These are phyloP conservation scores for Taenioides sp. DNA, from an alignment of 2,797 vertebrate species.

Conservation along the genomic window DNA sequence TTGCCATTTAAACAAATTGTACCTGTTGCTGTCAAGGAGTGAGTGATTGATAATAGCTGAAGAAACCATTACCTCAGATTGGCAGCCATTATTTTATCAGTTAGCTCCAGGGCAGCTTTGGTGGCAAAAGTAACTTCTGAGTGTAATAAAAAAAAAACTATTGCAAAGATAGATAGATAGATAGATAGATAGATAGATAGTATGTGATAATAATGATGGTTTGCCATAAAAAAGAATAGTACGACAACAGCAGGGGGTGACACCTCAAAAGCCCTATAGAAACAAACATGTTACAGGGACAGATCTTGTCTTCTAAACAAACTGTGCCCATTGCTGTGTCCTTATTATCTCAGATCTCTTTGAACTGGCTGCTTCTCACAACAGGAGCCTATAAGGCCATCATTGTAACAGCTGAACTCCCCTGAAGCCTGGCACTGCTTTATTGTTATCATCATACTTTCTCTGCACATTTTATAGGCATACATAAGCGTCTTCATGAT, in stretches of 20 bases:
- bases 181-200: too few species aligned
- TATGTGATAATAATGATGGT: neutral
- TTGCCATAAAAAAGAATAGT: neutral
- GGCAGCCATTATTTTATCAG: too few species aligned
- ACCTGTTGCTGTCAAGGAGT: neutral
- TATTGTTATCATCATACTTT: neutral
- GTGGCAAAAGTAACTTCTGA: too few species aligned
- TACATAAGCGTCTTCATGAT: neutral
- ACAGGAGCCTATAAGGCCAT: neutral
- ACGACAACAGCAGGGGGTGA: neutral
- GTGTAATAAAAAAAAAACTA: too few species aligned
- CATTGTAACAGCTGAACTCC: constrained; percentile 7
- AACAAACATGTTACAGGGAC: neutral
- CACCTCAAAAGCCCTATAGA: neutral
- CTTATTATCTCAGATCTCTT: constrained; percentile 4
- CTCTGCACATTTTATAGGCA: constrained; percentile 1
- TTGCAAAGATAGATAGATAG: too few species aligned
- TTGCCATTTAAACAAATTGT: constrained; percentile 4
- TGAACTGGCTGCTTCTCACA: neutral
- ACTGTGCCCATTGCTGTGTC: neutral
- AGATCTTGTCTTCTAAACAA: constrained; percentile 15
- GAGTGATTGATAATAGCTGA: too few species aligned
- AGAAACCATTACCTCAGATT: too few species aligned
- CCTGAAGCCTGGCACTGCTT: neutral
- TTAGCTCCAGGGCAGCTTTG: too few species aligned